Evolutionary conservation across 2,888 invertebrate species (phyloP).

Genomic region (Pollenia angustigena): DNA sequence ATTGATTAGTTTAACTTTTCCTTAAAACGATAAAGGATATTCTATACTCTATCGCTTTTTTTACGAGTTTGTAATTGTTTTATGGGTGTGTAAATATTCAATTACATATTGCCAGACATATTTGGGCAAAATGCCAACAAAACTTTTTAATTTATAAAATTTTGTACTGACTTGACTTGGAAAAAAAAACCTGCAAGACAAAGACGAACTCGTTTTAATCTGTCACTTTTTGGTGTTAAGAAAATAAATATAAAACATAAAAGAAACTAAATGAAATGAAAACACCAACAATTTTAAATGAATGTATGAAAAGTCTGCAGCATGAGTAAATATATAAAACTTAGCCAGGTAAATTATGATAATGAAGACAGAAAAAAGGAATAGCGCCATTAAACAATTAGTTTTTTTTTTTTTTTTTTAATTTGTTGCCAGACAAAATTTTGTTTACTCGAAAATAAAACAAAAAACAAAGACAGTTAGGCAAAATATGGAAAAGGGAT

Average conservation of each 20-base stretch:
- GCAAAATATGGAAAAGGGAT: not conserved
- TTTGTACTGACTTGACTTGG: not conserved
- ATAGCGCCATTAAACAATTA: slow-evolving; percentile 2
- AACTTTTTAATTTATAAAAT: slow-evolving; percentile 15
- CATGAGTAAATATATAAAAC: not conserved
- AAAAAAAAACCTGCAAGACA: not conserved
- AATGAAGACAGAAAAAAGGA: slow-evolving; percentile 23
- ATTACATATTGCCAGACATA: slow-evolving; percentile 24
- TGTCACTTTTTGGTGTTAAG: slow-evolving; percentile 6
- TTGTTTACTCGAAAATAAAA: slow-evolving; percentile 5
- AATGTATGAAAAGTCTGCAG: slow-evolving; percentile 18
- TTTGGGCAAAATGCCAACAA: slow-evolving; percentile 17
- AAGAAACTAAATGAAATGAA: not conserved
- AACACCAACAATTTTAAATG: not conserved
- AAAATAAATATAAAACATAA: not conserved
- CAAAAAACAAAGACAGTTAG: not conserved
- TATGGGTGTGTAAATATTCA: not conserved
- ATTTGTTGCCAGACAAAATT: not conserved
- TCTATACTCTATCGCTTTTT: no score
- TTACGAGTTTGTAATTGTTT: no score
- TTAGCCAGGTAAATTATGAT: slow-evolving; percentile 22
- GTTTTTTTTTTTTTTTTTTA: not conserved
- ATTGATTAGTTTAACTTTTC: no score
- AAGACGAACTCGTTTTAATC: slow-evolving; percentile 23
- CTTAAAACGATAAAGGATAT: no score